Evolutionary conservation across 2,888 invertebrate species (phyloP), one percentile per base, ranked within the genome.

Genomic region (Tenthredo distinguenda): DNA sequence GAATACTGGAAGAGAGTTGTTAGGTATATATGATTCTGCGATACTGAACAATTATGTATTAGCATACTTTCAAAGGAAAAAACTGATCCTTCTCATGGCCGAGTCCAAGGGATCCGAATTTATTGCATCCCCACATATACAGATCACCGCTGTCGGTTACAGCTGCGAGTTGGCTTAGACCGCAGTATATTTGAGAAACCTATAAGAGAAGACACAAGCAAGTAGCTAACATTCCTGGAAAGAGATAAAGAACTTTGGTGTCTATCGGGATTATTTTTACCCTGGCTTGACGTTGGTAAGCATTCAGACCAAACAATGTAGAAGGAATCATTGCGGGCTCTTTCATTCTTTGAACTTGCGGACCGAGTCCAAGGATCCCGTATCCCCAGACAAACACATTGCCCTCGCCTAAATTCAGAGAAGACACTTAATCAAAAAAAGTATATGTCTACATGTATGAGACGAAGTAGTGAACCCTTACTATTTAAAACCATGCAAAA

Each of bases 301-400:
- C 97, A 91, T 98, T 99, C 18, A 95, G 94, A 0, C 99, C 99
- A 93, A 99, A 99, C 21, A 99, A 94, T 0, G 97, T 95, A 5
- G 96, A 94, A 5, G 99, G 97, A 85, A 99, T 95, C 87, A 95
- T 94, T 72, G 96, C 95, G 0, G 99, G 99, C 86, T 94, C 94
- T 0, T 93, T 91, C 0, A 96, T 94, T 83, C 95, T 95, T 84
- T 96, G 95, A 0, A 97, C 96, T 84, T 95, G 94, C 0, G 99
- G 99, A 0, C 99, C 99, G 50, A 97, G 95, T 0, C 99, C 99
- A 50, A 99, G 94, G 84, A 99, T 95, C 50, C 99, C 99, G 92
- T 95, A 99, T 6, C 99, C 99, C 99, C 99, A 99, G 0, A 97
- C 97, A 92, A 96, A 99, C 0, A 98, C 98, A 40, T 97, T 95